A percentile compares a stretch with the other conserved stretches of the same genome.
Conservation (phyloP, 2,113 vertebrate genomes). For the Euleptes europaea region DNA sequence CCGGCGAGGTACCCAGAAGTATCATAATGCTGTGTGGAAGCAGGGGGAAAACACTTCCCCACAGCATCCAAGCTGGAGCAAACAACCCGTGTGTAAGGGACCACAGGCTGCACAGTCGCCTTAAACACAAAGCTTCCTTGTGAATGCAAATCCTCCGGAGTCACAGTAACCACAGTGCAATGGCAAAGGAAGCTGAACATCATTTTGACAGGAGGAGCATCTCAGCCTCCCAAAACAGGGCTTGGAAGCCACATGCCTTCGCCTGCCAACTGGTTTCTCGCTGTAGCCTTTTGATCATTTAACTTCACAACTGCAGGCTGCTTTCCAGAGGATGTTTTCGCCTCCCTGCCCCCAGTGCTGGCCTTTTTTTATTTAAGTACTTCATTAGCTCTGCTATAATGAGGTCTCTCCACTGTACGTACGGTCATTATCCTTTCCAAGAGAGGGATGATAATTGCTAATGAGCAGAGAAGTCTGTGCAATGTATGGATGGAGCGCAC, state of each 20-base stretch:
- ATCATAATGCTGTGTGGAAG: no score
- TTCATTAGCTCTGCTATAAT: not conserved
- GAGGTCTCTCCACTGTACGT: not conserved
- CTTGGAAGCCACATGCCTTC: not conserved
- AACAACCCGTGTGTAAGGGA: no score
- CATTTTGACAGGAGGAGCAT: not conserved
- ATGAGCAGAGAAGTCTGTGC: not conserved
- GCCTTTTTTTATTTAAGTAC: conserved; percentile 7
- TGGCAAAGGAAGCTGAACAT: not conserved
- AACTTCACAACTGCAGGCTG: rapidly evolving
- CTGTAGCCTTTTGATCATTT: not conserved
- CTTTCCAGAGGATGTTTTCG: not conserved
- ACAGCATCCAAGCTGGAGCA: no score
- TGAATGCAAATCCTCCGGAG: no score
- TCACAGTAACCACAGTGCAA: not conserved
- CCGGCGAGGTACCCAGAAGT: no score
- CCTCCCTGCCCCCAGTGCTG: not conserved
- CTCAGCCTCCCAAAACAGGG: not conserved
- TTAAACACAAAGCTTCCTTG: no score
- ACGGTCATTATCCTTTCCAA: not conserved
- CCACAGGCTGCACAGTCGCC: no score
- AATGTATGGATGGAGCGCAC: rapidly evolving
- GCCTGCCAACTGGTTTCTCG: not conserved
- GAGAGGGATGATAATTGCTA: not conserved
- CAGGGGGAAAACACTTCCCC: no score